Percentiles rank a stretch among this genome's conserved stretches.
Conservation (phyloP, 2,113 vertebrate genomes). For the Dolichotis patagonum region DNA sequence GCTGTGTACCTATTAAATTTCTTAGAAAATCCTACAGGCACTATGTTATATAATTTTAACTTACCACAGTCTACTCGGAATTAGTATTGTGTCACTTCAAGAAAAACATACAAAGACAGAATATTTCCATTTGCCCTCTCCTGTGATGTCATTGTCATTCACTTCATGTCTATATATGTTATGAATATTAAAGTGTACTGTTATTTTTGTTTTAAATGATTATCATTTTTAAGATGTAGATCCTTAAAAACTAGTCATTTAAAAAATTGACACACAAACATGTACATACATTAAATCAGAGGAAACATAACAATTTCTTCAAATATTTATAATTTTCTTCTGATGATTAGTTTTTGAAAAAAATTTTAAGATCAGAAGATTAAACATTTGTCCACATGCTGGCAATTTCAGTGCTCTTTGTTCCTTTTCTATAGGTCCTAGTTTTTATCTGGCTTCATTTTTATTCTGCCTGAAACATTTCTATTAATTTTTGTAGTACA, state of each 20-base stretch:
- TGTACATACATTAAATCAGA: neutral
- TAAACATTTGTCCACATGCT: neutral
- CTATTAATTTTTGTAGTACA: neutral
- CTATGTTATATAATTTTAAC: neutral
- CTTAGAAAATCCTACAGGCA: neutral
- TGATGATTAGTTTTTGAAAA: neutral
- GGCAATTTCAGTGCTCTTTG: neutral
- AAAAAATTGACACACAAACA: neutral
- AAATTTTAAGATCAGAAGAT: neutral
- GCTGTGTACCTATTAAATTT: neutral
- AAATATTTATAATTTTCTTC: neutral
- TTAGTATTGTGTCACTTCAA: neutral
- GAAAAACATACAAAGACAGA: neutral
- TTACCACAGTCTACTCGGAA: neutral
- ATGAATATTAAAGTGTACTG: neutral
- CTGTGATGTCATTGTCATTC: neutral
- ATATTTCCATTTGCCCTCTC: neutral
- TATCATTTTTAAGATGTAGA: neutral
- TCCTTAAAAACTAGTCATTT: neutral
- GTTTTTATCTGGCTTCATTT: neutral
- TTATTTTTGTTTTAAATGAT: conserved; percentile 21
- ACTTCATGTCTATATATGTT: neutral
- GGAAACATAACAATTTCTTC: neutral
- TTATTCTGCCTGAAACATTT: neutral
- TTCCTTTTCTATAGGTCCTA: neutral